phyloP scores from a whole-genome alignment of 2,113 vertebrate genomes.

The Leucosticte australis region DNA sequence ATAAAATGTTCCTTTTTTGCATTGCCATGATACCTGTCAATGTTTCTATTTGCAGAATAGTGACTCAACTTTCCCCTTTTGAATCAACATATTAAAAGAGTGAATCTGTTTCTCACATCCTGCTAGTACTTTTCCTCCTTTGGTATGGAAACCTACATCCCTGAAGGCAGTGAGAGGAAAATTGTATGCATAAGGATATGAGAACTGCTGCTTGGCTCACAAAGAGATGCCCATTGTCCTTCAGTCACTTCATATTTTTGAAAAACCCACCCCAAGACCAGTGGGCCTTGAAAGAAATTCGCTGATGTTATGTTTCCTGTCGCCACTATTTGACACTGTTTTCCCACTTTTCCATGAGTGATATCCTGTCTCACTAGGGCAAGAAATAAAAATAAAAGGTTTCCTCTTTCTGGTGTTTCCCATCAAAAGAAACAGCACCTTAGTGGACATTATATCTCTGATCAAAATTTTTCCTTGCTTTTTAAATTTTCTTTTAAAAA shows the following conservation, averaged over 20 bases:
- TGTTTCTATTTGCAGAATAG: not conserved
- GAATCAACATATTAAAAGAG: not conserved
- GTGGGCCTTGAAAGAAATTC: not conserved
- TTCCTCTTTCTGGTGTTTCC: not conserved
- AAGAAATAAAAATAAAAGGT: not conserved
- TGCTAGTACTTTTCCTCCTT: not conserved
- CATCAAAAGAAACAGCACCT: not conserved
- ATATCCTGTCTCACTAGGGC: not conserved
- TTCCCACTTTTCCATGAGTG: not conserved
- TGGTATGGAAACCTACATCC: not conserved
- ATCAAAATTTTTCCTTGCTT: not conserved
- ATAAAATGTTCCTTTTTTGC: not conserved
- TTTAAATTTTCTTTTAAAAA: not conserved
- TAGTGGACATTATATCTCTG: not conserved
- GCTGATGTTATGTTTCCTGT: not conserved
- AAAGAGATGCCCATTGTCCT: not conserved
- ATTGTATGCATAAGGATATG: not conserved
- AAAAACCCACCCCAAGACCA: not conserved
- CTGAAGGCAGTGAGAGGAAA: not conserved
- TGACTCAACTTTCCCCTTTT: not conserved
- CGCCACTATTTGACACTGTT: not conserved
- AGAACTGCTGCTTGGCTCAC: not conserved
- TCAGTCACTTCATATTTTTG: fast-evolving
- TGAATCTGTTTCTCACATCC: not conserved
- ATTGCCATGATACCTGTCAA: not conserved